Conservation (phyloP, 2,797 vertebrate species). For the Lagorchestes hirsutus region DNA sequence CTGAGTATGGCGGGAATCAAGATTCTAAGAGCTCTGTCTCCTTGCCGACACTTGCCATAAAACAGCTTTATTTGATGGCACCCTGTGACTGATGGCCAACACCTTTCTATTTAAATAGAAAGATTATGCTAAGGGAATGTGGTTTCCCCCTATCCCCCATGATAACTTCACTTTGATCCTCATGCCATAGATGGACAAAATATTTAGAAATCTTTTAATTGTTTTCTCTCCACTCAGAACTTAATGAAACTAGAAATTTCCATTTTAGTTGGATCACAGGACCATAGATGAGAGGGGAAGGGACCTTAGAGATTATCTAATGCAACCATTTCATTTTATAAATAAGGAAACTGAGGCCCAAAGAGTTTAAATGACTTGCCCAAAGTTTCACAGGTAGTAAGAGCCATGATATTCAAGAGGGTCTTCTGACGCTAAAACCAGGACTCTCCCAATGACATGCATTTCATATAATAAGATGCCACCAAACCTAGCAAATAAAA, state of each 20-base stretch:
- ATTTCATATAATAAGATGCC: neutral
- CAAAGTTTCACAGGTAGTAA: neutral
- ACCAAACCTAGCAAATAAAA: neutral
- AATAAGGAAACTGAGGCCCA: neutral
- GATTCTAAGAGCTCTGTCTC: constrained; percentile 26
- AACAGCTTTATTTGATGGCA: neutral
- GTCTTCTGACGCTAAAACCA: neutral
- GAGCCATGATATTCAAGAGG: neutral
- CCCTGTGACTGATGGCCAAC: neutral
- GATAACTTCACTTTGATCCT: neutral
- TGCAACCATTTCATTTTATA: neutral
- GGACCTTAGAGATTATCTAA: neutral
- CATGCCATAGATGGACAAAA: neutral
- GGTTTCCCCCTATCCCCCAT: no score
- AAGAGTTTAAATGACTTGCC: neutral
- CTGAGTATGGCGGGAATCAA: neutral
- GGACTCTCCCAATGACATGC: neutral
- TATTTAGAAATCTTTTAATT: neutral
- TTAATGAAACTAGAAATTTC: neutral
- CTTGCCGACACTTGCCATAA: neutral
- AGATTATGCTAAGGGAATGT: neutral
- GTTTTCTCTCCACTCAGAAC: neutral
- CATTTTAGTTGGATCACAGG: neutral
- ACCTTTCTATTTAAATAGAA: neutral
- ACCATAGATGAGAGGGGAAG: neutral